These are phyloP conservation scores for Sminthurides aquaticus DNA, from an alignment of 2,888 invertebrate genomes.

Conservation along the genomic window DNA sequence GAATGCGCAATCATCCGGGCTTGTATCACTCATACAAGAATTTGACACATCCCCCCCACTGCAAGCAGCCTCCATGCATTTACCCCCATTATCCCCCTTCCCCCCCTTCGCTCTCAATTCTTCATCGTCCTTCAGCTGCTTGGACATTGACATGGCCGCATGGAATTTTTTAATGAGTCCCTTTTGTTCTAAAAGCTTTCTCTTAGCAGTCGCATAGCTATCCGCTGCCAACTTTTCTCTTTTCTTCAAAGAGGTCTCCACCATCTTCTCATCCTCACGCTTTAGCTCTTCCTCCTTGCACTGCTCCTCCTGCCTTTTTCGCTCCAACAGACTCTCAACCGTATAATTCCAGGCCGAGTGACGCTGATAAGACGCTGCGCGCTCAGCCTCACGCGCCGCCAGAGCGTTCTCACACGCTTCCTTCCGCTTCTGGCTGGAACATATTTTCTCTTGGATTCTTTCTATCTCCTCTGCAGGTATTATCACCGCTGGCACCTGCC, in stretches of 20 bases:
- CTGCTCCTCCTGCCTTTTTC: constrained; percentile 30
- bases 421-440: constrained; percentile 26
- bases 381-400: too few relatives aligned
- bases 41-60: too few relatives aligned
- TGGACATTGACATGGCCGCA: constrained; percentile 35
- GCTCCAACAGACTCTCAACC: constrained; percentile 35
- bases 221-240: constrained; percentile 26
- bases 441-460: constrained; percentile 27
- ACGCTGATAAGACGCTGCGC: too few relatives aligned
- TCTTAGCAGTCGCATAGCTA: constrained; percentile 28
- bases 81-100: too few relatives aligned
- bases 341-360: constrained; percentile 40
- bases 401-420: too few relatives aligned
- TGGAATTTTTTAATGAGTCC: constrained; percentile 40
- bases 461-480: constrained; percentile 30
- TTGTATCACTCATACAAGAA: too few relatives aligned
- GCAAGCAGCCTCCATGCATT: too few relatives aligned
- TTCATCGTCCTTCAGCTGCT: constrained; percentile 11
- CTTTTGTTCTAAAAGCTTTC: constrained; percentile 36
- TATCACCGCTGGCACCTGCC: constrained; percentile 35
- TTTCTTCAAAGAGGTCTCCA: constrained; percentile 22
- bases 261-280: constrained; percentile 23
- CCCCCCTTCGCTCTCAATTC: too few relatives aligned
- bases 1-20: too few relatives aligned
- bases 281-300: constrained; percentile 24